phyloP scores from a whole-genome alignment of 2,888 invertebrate genomes.

The Lasioglossum morio region DNA sequence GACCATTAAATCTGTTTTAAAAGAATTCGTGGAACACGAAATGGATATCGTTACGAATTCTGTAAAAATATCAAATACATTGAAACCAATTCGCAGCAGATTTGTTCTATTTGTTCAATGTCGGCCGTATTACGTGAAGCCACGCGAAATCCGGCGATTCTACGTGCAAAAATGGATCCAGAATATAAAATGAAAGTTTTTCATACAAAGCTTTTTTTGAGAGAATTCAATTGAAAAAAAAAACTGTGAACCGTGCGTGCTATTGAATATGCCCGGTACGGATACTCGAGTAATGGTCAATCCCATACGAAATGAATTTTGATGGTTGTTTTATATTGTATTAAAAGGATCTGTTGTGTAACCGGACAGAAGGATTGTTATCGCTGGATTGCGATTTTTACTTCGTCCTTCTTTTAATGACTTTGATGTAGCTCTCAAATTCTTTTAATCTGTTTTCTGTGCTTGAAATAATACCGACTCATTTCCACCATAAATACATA shows the following conservation, averaged over 20 bases:
- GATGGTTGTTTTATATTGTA: neutral
- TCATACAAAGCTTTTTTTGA: neutral
- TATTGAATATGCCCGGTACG: neutral
- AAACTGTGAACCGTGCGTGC: neutral
- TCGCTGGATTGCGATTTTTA: neutral
- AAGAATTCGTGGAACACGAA: neutral
- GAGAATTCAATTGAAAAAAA: conserved; percentile 1
- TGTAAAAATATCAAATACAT: neutral
- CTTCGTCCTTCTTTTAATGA: neutral
- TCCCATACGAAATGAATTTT: neutral
- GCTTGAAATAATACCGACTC: too few species aligned
- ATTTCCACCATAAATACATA: too few species aligned
- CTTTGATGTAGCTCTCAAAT: neutral
- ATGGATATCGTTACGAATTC: neutral
- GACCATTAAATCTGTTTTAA: neutral
- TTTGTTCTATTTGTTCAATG: neutral
- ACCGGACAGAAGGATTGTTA: neutral
- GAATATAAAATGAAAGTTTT: neutral
- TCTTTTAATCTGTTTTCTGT: too few species aligned
- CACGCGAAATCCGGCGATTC: neutral
- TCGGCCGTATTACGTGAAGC: neutral
- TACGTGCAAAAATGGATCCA: neutral
- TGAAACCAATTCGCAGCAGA: neutral
- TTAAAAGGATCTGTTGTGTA: neutral
- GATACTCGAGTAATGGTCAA: neutral